Evolutionary conservation across 2,888 invertebrate species (phyloP).

Genomic region (Spialia ferax): DNA sequence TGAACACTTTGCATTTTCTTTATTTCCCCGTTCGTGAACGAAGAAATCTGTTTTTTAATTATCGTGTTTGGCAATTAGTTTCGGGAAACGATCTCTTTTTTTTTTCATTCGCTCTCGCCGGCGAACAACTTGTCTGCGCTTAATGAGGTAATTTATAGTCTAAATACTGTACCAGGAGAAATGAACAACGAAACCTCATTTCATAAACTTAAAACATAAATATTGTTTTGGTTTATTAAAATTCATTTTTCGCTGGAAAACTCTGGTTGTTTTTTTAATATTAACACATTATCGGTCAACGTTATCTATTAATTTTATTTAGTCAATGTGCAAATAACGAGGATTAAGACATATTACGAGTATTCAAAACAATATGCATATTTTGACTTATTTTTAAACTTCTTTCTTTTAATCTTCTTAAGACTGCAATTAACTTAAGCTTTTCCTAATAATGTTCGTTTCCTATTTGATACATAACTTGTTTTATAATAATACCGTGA

Average conservation of each 20-base stretch:
- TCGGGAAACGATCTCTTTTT: conserved; percentile 77
- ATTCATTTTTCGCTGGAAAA: background rate
- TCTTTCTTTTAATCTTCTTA: too few species aligned
- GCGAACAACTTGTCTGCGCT: conserved; percentile 76
- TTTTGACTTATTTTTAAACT: too few species aligned
- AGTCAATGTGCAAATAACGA: too few species aligned
- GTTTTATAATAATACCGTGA: conserved; percentile 7
- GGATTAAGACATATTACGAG: too few species aligned
- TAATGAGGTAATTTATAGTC: conserved; percentile 83
- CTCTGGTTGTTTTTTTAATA: too few species aligned
- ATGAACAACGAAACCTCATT: conserved; percentile 24
- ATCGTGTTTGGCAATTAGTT: conserved; percentile 87
- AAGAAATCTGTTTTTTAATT: conserved; percentile 86
- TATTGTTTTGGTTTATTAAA: background rate
- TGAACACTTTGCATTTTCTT: conserved; percentile 85
- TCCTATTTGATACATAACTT: too few species aligned
- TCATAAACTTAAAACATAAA: background rate
- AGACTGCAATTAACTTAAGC: too few species aligned
- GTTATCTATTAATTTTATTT: too few species aligned
- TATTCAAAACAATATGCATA: too few species aligned
- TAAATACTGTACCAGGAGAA: conserved; percentile 44
- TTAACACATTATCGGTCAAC: too few species aligned
- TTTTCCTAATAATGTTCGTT: too few species aligned
- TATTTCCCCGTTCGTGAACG: conserved; percentile 71
- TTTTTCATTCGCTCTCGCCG: conserved; percentile 68